Evolutionary conservation across 2,888 invertebrate genomes (phyloP).

Genomic region (Orchesellides sinensis): DNA sequence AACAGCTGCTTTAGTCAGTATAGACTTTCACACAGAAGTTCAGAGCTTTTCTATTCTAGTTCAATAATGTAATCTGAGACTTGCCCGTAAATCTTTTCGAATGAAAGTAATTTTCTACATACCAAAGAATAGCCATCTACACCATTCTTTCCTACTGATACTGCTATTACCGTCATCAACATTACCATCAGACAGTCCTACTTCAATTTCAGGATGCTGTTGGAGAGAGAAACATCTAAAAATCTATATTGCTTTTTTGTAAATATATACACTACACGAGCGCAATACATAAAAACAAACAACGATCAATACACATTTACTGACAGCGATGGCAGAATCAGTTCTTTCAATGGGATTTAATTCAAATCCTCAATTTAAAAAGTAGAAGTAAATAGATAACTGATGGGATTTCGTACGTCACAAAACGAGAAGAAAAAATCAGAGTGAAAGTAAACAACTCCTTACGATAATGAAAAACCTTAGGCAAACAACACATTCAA

Average conservation of each 20-base stretch:
- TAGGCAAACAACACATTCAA: slow-evolving; percentile 28
- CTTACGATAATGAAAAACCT: slow-evolving; percentile 36
- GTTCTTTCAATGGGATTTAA: slow-evolving; percentile 57
- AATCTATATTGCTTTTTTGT: not conserved
- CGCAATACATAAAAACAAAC: slow-evolving; percentile 61
- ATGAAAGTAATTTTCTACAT: slow-evolving; percentile 66
- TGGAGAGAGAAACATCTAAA: not conserved
- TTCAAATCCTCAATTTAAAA: slow-evolving; percentile 63
- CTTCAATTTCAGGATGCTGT: not conserved
- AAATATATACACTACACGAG: slow-evolving; percentile 7
- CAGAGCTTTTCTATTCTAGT: slow-evolving; percentile 18
- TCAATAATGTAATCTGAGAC: slow-evolving; percentile 62
- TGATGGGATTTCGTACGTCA: slow-evolving; percentile 59
- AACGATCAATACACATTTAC: slow-evolving; percentile 66
- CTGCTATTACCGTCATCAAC: slow-evolving; percentile 57
- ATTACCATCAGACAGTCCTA: slow-evolving; percentile 44
- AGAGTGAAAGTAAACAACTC: slow-evolving; percentile 57
- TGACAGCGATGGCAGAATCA: slow-evolving; percentile 58
- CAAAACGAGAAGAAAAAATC: slow-evolving; percentile 38
- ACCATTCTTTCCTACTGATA: slow-evolving; percentile 52
- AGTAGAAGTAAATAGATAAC: slow-evolving; percentile 63
- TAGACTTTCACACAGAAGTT: slow-evolving; percentile 1
- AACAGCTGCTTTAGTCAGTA: slow-evolving; percentile 46
- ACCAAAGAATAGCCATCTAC: slow-evolving; percentile 53
- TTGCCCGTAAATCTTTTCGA: slow-evolving; percentile 53